Evolutionary conservation across 2,888 invertebrate genomes (phyloP).

Genomic region (Brassicogethes aeneus): DNA sequence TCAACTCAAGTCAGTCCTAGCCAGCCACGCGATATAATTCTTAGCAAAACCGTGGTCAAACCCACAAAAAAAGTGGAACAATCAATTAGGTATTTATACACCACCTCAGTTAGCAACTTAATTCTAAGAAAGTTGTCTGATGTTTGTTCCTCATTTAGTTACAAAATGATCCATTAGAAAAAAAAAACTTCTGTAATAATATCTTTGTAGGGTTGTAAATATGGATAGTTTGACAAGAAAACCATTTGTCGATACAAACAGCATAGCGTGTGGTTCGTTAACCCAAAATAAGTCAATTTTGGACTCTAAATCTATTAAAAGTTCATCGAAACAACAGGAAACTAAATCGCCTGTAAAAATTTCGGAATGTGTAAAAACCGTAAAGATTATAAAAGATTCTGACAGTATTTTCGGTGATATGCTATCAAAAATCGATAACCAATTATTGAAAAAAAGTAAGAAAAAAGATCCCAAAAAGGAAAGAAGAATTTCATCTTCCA

Average conservation of each 20-base stretch:
- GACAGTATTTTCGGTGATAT: conserved; percentile 23
- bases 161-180: too few relatives aligned
- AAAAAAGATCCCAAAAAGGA: too few relatives aligned
- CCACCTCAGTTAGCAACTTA: too few relatives aligned
- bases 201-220: background rate
- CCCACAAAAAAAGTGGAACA: conserved; percentile 39
- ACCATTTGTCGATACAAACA: too few relatives aligned
- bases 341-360: conserved; percentile 8
- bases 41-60: conserved; percentile 37
- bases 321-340: conserved; percentile 6
- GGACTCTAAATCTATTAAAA: conserved; percentile 15
- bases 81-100: too few relatives aligned
- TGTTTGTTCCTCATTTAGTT: too few relatives aligned
- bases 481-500: conserved; percentile 1
- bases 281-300: too few relatives aligned
- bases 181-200: background rate
- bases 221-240: background rate
- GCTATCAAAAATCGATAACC: conserved; percentile 25
- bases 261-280: too few relatives aligned
- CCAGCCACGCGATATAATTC: conserved; percentile 36
- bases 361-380: background rate
- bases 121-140: too few relatives aligned
- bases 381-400: conserved; percentile 22
- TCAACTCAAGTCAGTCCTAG: conserved; percentile 43
- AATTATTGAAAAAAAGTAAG: conserved; percentile 19